A percentile compares a stretch with the other conserved stretches of the same genome.
Evolutionary conservation across 2,797 vertebrate genomes (phyloP).

Genomic region (Calcarius lapponicus): DNA sequence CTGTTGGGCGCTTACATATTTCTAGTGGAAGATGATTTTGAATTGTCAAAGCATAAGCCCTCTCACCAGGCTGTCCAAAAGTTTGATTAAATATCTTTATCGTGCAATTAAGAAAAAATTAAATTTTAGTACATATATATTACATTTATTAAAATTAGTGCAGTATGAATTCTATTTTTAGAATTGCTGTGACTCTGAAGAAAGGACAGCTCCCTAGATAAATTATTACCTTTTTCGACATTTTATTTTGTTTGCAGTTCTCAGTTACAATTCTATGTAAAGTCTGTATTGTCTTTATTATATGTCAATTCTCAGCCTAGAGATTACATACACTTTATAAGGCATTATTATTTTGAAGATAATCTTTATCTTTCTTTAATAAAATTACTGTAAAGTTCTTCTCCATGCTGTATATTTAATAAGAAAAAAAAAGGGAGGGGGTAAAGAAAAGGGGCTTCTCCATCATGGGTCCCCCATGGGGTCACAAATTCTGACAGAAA

Average conservation of each 20-base stretch:
- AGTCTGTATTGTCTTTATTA: background rate
- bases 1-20: background rate
- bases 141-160: background rate
- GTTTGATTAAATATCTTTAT: background rate
- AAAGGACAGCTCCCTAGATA: background rate
- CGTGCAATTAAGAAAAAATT: background rate
- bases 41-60: background rate
- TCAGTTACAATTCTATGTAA: background rate
- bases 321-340: background rate
- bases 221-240: background rate
- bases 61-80: background rate
- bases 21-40: background rate
- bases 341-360: background rate
- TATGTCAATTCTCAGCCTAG: background rate
- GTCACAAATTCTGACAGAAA: background rate
- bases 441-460: background rate
- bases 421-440: rapidly evolving
- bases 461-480: background rate
- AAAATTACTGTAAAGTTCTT: background rate
- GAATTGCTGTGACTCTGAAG: background rate
- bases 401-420: background rate
- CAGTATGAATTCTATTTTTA: background rate
- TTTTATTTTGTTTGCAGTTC: slow-evolving; percentile 4
- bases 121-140: background rate
- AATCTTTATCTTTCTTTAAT: background rate